phyloP scores from a whole-genome alignment of 2,797 vertebrate species.

The Bufotes viridis region DNA sequence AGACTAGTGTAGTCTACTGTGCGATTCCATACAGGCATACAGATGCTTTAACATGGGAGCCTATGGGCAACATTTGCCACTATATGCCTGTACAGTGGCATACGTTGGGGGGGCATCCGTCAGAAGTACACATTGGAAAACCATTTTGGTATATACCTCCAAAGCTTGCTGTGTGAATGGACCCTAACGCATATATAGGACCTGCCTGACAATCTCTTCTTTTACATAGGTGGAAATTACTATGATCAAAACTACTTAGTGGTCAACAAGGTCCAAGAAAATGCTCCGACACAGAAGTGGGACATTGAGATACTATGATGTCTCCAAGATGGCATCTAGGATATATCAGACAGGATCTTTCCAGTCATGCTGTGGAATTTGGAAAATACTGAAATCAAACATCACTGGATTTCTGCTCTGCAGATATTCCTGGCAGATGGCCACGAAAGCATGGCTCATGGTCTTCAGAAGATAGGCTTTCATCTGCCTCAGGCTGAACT shows the following conservation, averaged over 20 bases:
- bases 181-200: no score
- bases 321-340: not conserved
- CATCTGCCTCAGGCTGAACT: conserved; percentile 35
- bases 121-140: no score
- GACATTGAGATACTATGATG: conserved; percentile 79
- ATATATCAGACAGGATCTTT: conserved; percentile 16
- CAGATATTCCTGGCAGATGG: conserved; percentile 33
- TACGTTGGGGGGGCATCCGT: no score
- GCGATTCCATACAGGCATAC: no score
- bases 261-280: conserved; percentile 72
- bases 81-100: no score
- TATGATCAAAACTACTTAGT: conserved; percentile 82
- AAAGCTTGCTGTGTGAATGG: no score
- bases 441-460: conserved; percentile 11
- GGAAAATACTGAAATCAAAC: conserved; percentile 65
- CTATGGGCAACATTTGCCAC: no score
- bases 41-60: no score
- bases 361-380: not conserved
- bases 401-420: conserved; percentile 63
- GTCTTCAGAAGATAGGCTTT: conserved; percentile 44
- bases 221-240: conserved; percentile 77
- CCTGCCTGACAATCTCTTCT: not conserved
- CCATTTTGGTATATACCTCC: no score
- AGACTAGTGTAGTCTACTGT: no score
- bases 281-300: conserved; percentile 79